phyloP scores from a whole-genome alignment of 2,888 invertebrate genomes.

The Cancer borealis region DNA sequence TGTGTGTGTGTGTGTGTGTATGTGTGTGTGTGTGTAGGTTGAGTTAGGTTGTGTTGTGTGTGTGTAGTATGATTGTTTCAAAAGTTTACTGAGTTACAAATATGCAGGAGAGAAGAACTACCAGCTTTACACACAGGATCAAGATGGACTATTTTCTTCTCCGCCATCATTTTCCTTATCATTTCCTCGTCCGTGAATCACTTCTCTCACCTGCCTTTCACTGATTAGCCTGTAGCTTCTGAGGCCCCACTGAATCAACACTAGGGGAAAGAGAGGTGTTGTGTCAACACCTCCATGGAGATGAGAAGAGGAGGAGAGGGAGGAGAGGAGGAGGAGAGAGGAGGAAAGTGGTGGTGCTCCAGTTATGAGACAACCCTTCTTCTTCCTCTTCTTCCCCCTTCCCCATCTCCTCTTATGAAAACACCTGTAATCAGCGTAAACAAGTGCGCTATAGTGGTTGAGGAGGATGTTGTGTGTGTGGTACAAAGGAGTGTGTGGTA shows the following conservation, averaged over 20 bases:
- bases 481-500: conserved; percentile 28
- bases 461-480: conserved; percentile 29
- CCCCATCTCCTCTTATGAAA: conserved; percentile 13
- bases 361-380: background rate
- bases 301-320: background rate
- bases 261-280: background rate
- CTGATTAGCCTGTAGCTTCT: background rate
- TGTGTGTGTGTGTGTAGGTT: too few relatives aligned
- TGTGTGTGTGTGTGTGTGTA: background rate
- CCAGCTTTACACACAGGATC: background rate
- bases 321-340: background rate
- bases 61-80: background rate
- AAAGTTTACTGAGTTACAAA: too few relatives aligned
- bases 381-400: background rate
- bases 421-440: conserved; percentile 33
- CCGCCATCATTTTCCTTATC: background rate
- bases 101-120: background rate
- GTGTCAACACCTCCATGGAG: background rate
- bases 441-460: background rate
- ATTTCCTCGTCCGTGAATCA: background rate
- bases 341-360: background rate
- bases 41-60: too few relatives aligned
- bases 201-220: background rate
- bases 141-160: background rate
- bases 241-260: background rate